Evolutionary conservation across 2,888 invertebrate species (phyloP).

Genomic region (Aphelenchoides bicaudatus): DNA sequence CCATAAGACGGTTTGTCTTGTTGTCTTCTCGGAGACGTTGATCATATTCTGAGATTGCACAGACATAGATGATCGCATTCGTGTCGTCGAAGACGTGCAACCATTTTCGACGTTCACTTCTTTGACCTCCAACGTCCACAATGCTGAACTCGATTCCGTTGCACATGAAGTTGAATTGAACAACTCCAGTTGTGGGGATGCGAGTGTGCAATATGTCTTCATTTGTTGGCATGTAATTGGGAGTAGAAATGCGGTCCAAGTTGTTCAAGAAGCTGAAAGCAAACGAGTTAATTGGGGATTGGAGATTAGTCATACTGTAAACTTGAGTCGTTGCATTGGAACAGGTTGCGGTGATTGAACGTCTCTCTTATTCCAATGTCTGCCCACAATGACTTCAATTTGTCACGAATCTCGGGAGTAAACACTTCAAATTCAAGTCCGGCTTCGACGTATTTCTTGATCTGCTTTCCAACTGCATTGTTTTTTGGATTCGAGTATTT

Average conservation of each 20-base stretch:
- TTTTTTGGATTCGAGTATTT: no score
- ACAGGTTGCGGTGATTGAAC: not conserved
- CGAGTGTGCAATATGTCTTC: constrained; percentile 52
- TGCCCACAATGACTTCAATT: constrained; percentile 40
- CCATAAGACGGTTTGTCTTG: constrained; percentile 51
- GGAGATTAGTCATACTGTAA: constrained; percentile 1
- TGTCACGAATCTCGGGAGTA: constrained; percentile 27
- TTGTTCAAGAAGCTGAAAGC: constrained; percentile 54
- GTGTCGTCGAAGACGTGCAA: constrained; percentile 34
- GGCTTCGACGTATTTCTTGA: constrained; percentile 24
- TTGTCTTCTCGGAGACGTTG: constrained; percentile 48
- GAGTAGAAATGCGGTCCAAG: constrained; percentile 43
- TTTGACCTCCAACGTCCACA: constrained; percentile 53
- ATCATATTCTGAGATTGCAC: constrained; percentile 53
- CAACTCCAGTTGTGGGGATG: constrained; percentile 55
- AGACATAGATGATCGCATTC: constrained; percentile 50
- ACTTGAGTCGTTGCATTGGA: constrained; percentile 14
- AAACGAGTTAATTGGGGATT: not conserved
- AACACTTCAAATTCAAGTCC: constrained; percentile 32
- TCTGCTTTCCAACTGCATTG: not conserved
- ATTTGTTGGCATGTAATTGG: constrained; percentile 45
- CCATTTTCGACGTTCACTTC: constrained; percentile 55
- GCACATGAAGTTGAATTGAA: constrained; percentile 40
- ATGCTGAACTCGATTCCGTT: constrained; percentile 48
- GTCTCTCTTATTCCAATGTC: constrained; percentile 32